Conservation (phyloP, 2,888 invertebrate species). For the Stenodema calcarata region DNA sequence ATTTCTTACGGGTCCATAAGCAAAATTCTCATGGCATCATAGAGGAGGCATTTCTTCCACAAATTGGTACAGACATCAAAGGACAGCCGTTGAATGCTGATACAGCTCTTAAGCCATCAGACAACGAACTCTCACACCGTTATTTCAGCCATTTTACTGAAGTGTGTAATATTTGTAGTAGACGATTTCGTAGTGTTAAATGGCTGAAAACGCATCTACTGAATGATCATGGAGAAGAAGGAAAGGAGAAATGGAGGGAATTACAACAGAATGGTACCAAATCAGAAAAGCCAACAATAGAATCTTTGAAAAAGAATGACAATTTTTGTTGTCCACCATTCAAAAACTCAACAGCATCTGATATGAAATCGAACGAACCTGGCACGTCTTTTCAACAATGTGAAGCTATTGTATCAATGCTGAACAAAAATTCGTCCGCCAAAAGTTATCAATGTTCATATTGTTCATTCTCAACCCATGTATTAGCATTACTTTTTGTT, state of each 20-base stretch:
- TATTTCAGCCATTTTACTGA: conserved; percentile 75
- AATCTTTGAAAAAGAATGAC: conserved; percentile 51
- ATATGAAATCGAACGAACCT: conserved; percentile 43
- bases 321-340: conserved; percentile 31
- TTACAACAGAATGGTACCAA: conserved; percentile 61
- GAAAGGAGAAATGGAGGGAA: conserved; percentile 70
- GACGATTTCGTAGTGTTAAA: conserved; percentile 85
- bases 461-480: conserved; percentile 87
- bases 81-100: conserved; percentile 52
- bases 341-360: neutral
- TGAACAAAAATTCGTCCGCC: conserved; percentile 69
- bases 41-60: conserved; percentile 71
- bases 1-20: conserved; percentile 95
- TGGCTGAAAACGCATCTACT: conserved; percentile 87
- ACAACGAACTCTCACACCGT: conserved; percentile 67
- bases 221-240: conserved; percentile 80
- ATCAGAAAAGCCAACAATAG: conserved; percentile 36
- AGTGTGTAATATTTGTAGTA: conserved; percentile 83
- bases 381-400: conserved; percentile 50
- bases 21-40: conserved; percentile 97
- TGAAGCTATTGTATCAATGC: conserved; percentile 51
- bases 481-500: conserved; percentile 87
- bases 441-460: conserved; percentile 89
- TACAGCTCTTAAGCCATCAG: conserved; percentile 64
- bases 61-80: conserved; percentile 54